Conservation (phyloP, 92 coral and sea anemone genomes). For the Chrysogorgia sp. region DNA sequence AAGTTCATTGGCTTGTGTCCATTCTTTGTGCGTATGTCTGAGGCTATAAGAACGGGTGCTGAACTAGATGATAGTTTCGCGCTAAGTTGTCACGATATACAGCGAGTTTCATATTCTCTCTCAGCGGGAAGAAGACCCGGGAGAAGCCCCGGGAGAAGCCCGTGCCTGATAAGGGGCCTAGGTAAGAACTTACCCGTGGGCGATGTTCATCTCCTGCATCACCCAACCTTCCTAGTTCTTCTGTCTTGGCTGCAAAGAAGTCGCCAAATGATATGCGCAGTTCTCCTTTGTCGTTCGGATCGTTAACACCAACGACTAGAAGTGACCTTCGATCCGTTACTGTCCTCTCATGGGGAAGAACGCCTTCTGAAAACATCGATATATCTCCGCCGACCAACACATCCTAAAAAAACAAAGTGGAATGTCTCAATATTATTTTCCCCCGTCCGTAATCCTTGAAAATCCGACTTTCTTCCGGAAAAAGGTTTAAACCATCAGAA, state of each 20-base stretch:
- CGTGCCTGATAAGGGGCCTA: neutral
- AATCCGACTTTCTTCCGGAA: too few relatives aligned
- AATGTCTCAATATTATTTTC: neutral
- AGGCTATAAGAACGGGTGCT: too few relatives aligned
- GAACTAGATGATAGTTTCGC: too few relatives aligned
- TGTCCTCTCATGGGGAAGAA: slow-evolving; percentile 73
- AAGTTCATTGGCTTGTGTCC: too few relatives aligned
- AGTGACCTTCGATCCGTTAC: slow-evolving; percentile 63
- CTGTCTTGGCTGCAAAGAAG: slow-evolving; percentile 78
- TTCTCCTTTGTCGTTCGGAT: slow-evolving; percentile 83
- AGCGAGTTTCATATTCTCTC: too few relatives aligned
- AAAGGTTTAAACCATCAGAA: too few relatives aligned
- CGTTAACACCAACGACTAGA: slow-evolving; percentile 81
- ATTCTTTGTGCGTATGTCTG: too few relatives aligned
- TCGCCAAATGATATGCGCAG: slow-evolving; percentile 90
- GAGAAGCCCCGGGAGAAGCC: neutral
- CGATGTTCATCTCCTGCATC: slow-evolving; percentile 67
- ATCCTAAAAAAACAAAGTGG: slow-evolving; percentile 13
- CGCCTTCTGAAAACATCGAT: slow-evolving; percentile 69
- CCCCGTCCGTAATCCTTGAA: neutral
- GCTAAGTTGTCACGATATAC: too few relatives aligned
- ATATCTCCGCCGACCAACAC: slow-evolving; percentile 46
- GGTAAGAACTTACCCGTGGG: slow-evolving; percentile 73
- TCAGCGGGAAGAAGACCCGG: too few relatives aligned
- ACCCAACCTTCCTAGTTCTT: slow-evolving; percentile 75